A percentile compares a stretch with the other conserved stretches of the same genome.
phyloP scores from a whole-genome alignment of 2,888 invertebrate genomes.

The Dynastes maya region DNA sequence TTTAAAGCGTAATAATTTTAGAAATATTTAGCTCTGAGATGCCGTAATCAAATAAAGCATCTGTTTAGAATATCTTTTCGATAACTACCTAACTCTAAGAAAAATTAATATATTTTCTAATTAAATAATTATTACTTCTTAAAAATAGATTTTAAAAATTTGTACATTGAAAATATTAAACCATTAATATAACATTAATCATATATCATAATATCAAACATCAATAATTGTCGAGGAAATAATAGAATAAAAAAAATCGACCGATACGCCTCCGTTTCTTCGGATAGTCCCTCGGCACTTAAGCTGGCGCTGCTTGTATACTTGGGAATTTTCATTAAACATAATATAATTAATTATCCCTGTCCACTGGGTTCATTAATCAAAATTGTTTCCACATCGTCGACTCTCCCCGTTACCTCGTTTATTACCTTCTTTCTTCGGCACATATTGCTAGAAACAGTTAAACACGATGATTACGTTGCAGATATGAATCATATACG shows the following conservation, averaged over 20 bases:
- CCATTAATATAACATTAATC: conserved; percentile 1
- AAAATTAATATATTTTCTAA: too few relatives aligned
- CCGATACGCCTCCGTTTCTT: neutral
- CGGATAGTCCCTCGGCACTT: neutral
- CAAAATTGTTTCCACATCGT: conserved; percentile 28
- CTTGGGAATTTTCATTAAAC: conserved; percentile 35
- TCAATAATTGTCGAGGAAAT: conserved; percentile 15
- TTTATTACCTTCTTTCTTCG: conserved; percentile 10
- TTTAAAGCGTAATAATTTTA: too few relatives aligned
- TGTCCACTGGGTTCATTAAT: conserved; percentile 23
- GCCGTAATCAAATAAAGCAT: too few relatives aligned
- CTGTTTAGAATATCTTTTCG: too few relatives aligned
- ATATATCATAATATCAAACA: neutral
- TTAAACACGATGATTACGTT: neutral
- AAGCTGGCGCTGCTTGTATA: neutral
- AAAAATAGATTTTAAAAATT: too few relatives aligned
- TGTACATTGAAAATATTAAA: too few relatives aligned
- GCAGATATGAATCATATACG: neutral
- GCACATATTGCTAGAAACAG: neutral
- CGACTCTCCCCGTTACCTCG: neutral
- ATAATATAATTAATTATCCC: conserved; percentile 34
- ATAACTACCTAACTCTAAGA: too few relatives aligned
- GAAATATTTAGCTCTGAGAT: too few relatives aligned
- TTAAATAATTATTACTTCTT: too few relatives aligned
- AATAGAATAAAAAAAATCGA: neutral